phyloP scores from a whole-genome alignment of 2,888 invertebrate genomes.

The Ochropleura leucogaster region DNA sequence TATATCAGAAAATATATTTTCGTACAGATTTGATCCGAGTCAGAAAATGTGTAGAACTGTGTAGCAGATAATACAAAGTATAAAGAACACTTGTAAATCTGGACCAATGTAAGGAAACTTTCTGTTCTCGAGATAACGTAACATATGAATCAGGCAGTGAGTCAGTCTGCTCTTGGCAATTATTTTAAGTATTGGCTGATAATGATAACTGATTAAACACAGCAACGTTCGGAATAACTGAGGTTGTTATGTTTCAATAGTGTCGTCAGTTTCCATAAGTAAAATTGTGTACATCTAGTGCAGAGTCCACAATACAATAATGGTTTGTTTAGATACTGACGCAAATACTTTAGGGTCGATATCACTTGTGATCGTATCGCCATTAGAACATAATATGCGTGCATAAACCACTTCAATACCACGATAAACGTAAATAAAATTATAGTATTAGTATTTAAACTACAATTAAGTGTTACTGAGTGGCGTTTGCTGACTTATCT shows the following conservation, averaged over 20 bases:
- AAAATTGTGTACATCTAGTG: constrained; percentile 42
- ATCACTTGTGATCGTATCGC: constrained; percentile 24
- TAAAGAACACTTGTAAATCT: constrained; percentile 45
- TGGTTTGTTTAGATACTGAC: constrained; percentile 34
- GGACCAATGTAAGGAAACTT: constrained; percentile 27
- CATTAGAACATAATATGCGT: constrained; percentile 39
- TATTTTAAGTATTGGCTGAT: constrained; percentile 45
- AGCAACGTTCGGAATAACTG: constrained; percentile 29
- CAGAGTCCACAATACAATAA: constrained; percentile 41
- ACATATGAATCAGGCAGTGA: constrained; percentile 53
- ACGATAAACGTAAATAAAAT: constrained; percentile 11
- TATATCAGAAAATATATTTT: not conserved
- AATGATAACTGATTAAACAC: constrained; percentile 43
- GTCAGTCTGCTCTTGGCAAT: constrained; percentile 36
- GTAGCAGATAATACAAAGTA: not conserved
- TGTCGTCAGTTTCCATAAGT: constrained; percentile 25
- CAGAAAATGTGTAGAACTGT: constrained; percentile 5
- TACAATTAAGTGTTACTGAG: constrained; percentile 1
- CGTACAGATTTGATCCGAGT: not conserved
- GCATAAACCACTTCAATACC: constrained; percentile 30
- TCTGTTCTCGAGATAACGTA: constrained; percentile 47
- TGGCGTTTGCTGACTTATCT: not conserved
- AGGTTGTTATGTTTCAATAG: constrained; percentile 16
- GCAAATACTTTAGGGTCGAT: constrained; percentile 38
- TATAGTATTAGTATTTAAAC: constrained; percentile 13